phyloP scores from a whole-genome alignment of 2,888 invertebrate genomes.

The Endotricha flammealis region DNA sequence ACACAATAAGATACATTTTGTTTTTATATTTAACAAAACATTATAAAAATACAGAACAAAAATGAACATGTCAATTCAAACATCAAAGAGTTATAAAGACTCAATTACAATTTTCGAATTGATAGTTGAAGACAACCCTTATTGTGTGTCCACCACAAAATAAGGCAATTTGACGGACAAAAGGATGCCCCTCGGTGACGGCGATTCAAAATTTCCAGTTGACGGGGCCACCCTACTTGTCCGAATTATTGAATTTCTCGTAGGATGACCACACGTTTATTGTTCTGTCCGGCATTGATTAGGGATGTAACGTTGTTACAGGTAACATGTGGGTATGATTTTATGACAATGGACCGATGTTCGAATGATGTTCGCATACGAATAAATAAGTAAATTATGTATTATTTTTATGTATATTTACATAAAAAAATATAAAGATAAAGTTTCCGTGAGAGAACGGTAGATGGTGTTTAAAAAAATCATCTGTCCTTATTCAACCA shows the following conservation, averaged over 20 bases:
- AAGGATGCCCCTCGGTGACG: conserved; percentile 63
- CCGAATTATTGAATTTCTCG: conserved; percentile 69
- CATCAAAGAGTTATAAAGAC: conserved; percentile 65
- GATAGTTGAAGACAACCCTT: conserved; percentile 68
- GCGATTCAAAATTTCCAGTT: conserved; percentile 69
- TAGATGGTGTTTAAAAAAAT: too few relatives aligned
- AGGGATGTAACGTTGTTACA: conserved; percentile 47
- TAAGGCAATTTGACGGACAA: conserved; percentile 74
- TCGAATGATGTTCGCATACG: conserved; percentile 5
- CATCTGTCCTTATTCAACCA: too few relatives aligned
- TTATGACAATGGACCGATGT: too few relatives aligned
- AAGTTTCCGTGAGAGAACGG: too few relatives aligned
- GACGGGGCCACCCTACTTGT: conserved; percentile 48
- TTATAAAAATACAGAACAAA: too few relatives aligned
- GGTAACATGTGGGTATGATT: conserved; percentile 25
- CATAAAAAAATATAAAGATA: too few relatives aligned
- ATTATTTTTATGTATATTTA: too few relatives aligned
- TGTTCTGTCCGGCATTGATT: conserved; percentile 59
- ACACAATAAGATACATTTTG: too few relatives aligned
- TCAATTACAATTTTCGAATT: conserved; percentile 62
- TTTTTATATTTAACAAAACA: too few relatives aligned
- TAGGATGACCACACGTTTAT: conserved; percentile 67
- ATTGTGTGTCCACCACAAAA: conserved; percentile 57
- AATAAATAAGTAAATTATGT: too few relatives aligned
- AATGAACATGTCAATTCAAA: conserved; percentile 46